Evolutionary conservation across 2,797 vertebrate species (phyloP).

Genomic region (Decapterus maruadsi): DNA sequence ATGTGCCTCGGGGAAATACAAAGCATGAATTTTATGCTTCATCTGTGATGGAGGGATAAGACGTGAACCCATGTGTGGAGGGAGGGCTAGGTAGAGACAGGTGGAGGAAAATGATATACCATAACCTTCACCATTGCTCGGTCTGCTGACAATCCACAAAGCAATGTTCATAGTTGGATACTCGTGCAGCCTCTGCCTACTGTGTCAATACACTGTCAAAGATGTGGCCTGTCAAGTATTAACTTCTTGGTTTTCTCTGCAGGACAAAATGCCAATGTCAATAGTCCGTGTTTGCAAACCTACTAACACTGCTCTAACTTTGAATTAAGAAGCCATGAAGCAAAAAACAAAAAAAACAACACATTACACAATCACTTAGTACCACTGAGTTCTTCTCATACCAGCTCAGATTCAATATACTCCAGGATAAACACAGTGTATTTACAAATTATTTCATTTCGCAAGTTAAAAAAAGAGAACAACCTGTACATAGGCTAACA

Average conservation of each 20-base stretch:
- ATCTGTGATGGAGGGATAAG: slow-evolving; percentile 44
- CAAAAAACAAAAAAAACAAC: background rate
- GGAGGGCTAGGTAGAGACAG: slow-evolving; percentile 22
- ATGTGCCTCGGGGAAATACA: slow-evolving; percentile 33
- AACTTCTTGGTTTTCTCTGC: slow-evolving; percentile 13
- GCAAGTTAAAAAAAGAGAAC: slow-evolving; percentile 7
- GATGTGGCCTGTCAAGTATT: background rate
- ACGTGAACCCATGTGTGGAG: slow-evolving; percentile 9
- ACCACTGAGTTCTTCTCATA: slow-evolving; percentile 26
- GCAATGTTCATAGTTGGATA: slow-evolving; percentile 1
- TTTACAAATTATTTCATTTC: slow-evolving; percentile 2
- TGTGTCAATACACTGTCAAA: slow-evolving; percentile 14
- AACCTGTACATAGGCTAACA: background rate
- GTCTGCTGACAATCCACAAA: slow-evolving; percentile 38
- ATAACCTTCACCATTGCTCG: slow-evolving; percentile 7
- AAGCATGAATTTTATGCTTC: slow-evolving; percentile 39
- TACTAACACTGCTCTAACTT: background rate
- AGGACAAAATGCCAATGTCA: slow-evolving; percentile 13
- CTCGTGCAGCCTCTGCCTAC: slow-evolving; percentile 11
- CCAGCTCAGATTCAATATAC: background rate
- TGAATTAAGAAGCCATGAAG: slow-evolving; percentile 21
- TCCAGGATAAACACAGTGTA: background rate
- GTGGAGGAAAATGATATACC: slow-evolving; percentile 20
- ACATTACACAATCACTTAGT: slow-evolving; percentile 9
- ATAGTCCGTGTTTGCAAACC: slow-evolving; percentile 1